These are phyloP conservation scores for Cyanocitta stelleri DNA, from an alignment of 2,113 vertebrate genomes.

Conservation along the genomic window DNA sequence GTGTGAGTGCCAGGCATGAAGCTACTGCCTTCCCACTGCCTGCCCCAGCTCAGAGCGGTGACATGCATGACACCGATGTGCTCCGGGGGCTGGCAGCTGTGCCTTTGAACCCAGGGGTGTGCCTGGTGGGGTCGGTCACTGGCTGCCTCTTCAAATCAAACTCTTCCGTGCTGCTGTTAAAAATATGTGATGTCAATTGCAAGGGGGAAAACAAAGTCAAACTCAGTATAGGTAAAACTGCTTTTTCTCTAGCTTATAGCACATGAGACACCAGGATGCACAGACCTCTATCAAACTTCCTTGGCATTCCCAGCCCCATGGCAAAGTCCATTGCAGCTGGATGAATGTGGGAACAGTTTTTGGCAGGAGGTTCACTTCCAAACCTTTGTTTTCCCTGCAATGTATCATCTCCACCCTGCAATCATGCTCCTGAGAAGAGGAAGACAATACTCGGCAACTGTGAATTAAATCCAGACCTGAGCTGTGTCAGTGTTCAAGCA, in stretches of 20 bases:
- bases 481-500: not conserved
- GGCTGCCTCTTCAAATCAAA: not conserved
- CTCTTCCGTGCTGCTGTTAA: not conserved
- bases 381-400: not conserved
- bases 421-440: not conserved
- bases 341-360: not conserved
- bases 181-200: not conserved
- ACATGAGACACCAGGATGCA: not conserved
- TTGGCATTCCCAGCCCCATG: not conserved
- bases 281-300: not conserved
- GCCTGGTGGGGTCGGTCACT: fast-evolving
- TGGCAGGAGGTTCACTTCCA: not conserved
- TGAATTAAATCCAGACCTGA: not conserved
- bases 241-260: not conserved
- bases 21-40: not conserved
- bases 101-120: not conserved
- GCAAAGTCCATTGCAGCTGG: not conserved
- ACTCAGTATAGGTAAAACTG: not conserved
- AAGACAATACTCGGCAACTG: not conserved
- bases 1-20: fast-evolving
- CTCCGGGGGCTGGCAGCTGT: not conserved
- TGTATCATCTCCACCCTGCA: not conserved
- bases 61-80: fast-evolving
- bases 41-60: not conserved
- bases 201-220: not conserved